Evolutionary conservation across 2,797 vertebrate species (phyloP), one percentile per base, ranked within the genome.

Genomic region (Phrynocephalus forsythii): DNA sequence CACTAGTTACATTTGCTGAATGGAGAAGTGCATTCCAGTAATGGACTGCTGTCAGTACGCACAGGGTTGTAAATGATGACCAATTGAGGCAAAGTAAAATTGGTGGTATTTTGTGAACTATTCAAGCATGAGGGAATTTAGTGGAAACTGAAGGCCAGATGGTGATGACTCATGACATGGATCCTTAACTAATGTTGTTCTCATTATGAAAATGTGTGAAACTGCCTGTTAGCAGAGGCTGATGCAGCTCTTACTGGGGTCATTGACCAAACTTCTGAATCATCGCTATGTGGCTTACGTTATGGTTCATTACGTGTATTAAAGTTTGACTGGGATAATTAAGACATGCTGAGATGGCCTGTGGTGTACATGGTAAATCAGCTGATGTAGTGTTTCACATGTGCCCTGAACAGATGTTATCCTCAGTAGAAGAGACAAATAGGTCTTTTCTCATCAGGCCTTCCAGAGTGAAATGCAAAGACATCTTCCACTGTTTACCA

Each of bases 311-410:
- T 83, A 72, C 69, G 16, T 73, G 10, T 18, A 28, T 66, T 67
- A 18, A 7, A 77, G 80, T 83, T 52, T 93, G 87, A 78, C 72
- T 91, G 85, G 82, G 0, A 5, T 90, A 91, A 80, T 87, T 82
- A 85, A 90, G 67, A 71, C 28, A 24, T 85, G 81, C 88, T 89
- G 56, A 86, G 88, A 76, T 0, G 0, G 3, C 69, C 75, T 84
- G 38, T 88, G 77, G 72, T 84, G 11, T 92, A 92, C 90, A 76
- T 91, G 86, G 84, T 67, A 91, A 87, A 91, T 33, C 52, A 84
- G 16, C 8, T 90, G 88, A 87, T 73, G 48, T 82, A n/a, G 56
- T 68, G 24, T 82, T 86, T 26, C 76, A 10, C 0, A 71, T 89
- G 73, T 84, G 20, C 83, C 86, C 83, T 73, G 48, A 93, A 85